These are phyloP conservation scores for Thalassaphorura encarpata DNA, from an alignment of 1,140 invertebrate genomes.

Conservation along the genomic window DNA sequence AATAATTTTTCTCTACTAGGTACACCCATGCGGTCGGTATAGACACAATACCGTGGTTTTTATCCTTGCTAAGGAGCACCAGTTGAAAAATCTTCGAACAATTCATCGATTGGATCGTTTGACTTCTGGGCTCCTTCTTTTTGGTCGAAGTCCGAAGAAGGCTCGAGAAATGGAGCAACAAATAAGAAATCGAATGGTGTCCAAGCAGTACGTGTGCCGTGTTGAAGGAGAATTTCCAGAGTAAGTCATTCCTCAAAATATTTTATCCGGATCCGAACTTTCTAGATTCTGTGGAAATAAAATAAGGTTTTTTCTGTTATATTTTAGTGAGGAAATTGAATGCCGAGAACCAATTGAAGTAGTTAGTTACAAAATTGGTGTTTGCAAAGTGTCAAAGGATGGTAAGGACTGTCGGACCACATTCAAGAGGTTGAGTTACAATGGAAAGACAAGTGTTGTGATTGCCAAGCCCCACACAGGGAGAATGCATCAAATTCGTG, in stretches of 20 bases:
- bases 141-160: constrained; percentile 62
- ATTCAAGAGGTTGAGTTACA: constrained; percentile 78
- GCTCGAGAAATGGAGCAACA: constrained; percentile 88
- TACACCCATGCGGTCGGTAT: constrained; percentile 93
- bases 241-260: constrained; percentile 49
- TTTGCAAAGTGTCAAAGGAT: constrained; percentile 79
- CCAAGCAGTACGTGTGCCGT: constrained; percentile 94
- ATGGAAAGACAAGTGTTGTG: constrained; percentile 83
- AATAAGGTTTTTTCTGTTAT: neutral
- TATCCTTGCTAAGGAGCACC: constrained; percentile 92
- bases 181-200: constrained; percentile 78
- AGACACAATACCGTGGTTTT: constrained; percentile 92
- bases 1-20: too few relatives aligned
- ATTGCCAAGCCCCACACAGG: constrained; percentile 87
- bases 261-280: neutral
- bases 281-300: neutral
- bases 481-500: constrained; percentile 95
- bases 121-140: constrained; percentile 86
- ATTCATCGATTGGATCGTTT: constrained; percentile 83
- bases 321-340: constrained; percentile 62
- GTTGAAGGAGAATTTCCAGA: constrained; percentile 94
- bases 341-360: constrained; percentile 87
- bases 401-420: constrained; percentile 84
- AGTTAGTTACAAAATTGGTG: constrained; percentile 88
- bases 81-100: constrained; percentile 83